Conservation (phyloP, 2,888 invertebrate species). For the Aelia acuminata region DNA sequence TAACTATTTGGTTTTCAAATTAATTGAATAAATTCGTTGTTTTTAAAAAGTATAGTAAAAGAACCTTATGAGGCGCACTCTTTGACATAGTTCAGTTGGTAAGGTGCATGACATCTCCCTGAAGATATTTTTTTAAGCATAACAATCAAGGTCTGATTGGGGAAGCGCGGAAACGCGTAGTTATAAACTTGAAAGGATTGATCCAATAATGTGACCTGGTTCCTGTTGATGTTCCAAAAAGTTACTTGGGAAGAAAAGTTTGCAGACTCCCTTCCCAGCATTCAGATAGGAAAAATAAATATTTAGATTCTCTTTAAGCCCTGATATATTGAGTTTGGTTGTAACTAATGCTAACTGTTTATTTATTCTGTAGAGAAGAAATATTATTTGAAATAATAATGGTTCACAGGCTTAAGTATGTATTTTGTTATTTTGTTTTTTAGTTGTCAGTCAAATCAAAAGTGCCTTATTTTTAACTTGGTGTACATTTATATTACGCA, state of each 20-base stretch:
- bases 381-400: no score
- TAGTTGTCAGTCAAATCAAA: no score
- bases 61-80: no score
- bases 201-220: not conserved
- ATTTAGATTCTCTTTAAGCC: not conserved
- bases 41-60: no score
- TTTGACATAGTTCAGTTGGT: no score
- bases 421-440: no score
- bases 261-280: not conserved
- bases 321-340: not conserved
- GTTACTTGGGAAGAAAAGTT: conserved; percentile 21
- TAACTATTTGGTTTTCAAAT: no score
- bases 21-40: no score
- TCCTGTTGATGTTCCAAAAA: not conserved
- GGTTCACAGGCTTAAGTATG: no score
- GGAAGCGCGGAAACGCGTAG: not conserved
- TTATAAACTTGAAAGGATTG: not conserved
- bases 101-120: no score
- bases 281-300: not conserved
- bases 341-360: not conserved
- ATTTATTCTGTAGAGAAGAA: not conserved
- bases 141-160: not conserved
- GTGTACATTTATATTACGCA: no score
- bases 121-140: not conserved
- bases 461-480: no score